These are phyloP conservation scores for Cryptoleucopteryx plumbea DNA, from an alignment of 2,113 vertebrate genomes.

Conservation along the genomic window DNA sequence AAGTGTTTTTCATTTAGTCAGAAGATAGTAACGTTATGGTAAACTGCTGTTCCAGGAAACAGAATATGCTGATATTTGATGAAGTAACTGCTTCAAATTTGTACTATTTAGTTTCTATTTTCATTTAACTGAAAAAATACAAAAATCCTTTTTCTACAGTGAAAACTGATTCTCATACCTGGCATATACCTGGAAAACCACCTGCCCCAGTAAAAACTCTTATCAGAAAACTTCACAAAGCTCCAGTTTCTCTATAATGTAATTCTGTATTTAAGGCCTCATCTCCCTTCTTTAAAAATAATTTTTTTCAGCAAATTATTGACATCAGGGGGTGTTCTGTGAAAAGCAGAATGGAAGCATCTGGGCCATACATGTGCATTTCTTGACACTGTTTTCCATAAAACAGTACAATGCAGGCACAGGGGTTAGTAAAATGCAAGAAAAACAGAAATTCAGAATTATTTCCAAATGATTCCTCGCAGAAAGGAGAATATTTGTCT, in stretches of 20 bases:
- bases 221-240: neutral
- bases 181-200: neutral
- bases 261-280: neutral
- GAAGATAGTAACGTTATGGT: neutral
- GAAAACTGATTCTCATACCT: neutral
- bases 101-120: neutral
- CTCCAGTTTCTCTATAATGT: neutral
- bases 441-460: neutral
- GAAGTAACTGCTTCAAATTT: neutral
- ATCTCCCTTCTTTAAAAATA: neutral
- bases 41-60: neutral
- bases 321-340: neutral
- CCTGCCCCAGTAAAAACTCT: neutral
- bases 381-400: neutral
- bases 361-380: neutral
- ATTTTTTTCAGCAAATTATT: neutral
- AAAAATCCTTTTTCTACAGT: neutral
- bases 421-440: neutral
- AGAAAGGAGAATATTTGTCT: neutral
- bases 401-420: neutral
- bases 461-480: neutral
- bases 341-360: neutral
- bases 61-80: neutral
- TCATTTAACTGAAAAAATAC: neutral
- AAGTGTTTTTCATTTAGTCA: neutral